Percentiles rank a stretch among this genome's conserved stretches.
phyloP scores from a whole-genome alignment of 2,113 vertebrate genomes.

The Dicaeum eximium region DNA sequence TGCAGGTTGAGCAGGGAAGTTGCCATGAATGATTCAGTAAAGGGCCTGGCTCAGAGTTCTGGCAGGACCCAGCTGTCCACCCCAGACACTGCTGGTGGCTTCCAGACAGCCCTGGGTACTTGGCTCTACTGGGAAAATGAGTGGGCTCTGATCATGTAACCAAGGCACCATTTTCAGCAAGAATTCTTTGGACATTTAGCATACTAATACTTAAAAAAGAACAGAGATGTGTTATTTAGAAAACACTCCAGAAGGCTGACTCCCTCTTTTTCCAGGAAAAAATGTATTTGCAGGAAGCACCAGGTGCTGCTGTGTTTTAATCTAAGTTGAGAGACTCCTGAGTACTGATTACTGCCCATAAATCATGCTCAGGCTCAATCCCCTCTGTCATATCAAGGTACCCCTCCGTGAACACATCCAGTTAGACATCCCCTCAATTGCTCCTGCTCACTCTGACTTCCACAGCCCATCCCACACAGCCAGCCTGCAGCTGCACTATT shows the following conservation, averaged over 20 bases:
- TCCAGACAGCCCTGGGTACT: neutral
- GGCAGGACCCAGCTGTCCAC: neutral
- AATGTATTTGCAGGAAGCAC: neutral
- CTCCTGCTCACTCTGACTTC: neutral
- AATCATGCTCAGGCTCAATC: slow-evolving; percentile 15
- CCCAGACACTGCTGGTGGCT: neutral
- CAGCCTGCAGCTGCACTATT: neutral
- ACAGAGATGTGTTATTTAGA: neutral
- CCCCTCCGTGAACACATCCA: neutral
- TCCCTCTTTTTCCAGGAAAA: neutral
- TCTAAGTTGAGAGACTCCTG: neutral
- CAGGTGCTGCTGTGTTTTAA: slow-evolving; percentile 30
- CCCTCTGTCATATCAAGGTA: neutral
- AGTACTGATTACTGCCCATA: neutral
- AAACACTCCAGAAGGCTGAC: neutral
- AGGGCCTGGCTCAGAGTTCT: neutral
- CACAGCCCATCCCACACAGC: neutral
- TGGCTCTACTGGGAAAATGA: neutral
- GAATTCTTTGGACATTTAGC: neutral
- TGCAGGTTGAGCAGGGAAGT: neutral
- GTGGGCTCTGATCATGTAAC: neutral
- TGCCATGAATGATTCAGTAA: neutral
- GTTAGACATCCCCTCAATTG: neutral
- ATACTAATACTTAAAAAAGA: neutral
- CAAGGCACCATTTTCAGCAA: neutral